Base-by-base conservation (phyloP, 2,113 vertebrate species). In the Dromaius novaehollandiae region DNA sequence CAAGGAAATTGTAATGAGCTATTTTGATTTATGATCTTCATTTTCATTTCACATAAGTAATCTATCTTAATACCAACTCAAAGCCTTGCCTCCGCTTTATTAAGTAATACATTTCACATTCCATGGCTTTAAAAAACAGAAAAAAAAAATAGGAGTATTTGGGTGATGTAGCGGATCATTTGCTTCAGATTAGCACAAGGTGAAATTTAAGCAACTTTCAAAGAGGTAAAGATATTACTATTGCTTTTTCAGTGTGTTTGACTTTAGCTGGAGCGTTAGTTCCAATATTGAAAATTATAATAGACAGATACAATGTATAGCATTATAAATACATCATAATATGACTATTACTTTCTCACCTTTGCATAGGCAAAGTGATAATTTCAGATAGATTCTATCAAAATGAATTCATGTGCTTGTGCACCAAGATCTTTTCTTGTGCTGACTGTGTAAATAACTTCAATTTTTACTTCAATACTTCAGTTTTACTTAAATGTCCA, bases 21-120 rank as follows among this genome's bases (percentile, higher is more conserved):
- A 44, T 90, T 96, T 97, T 98, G 91, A 97, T 98, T 97, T 97
- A 98, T 97, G 84, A 26, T 95, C 66, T 97, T 93, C 69, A 96
- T 97, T 98, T 97, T 93, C 76, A 95, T 94, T 97, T 97, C 82
- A 95, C 79, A 36, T 96, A 89, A 98, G 95, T 94, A 97, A 96
- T 97, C 93, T 93, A 83, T 97, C 96, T 95, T 97, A 97, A 98
- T 97, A 95, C 22, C 95, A 89, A 84, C 28, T 95, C 38, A 97
- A 95, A 97, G 24, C 25, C 84, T 96, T 38, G 13, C 61, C 55
- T 97, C 83, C 95, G 65, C 44, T 95, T 93, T 97, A 93, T 94
- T 95, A 97, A 97, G 58, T 75, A 96, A 69, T 79, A 95, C 8
- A n/a, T 95, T 97, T 95, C 82, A 96, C 28, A 82, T 94, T 94